Base-by-base conservation (phyloP, 2,113 vertebrate species). In the Gymnorhina tibicen region DNA sequence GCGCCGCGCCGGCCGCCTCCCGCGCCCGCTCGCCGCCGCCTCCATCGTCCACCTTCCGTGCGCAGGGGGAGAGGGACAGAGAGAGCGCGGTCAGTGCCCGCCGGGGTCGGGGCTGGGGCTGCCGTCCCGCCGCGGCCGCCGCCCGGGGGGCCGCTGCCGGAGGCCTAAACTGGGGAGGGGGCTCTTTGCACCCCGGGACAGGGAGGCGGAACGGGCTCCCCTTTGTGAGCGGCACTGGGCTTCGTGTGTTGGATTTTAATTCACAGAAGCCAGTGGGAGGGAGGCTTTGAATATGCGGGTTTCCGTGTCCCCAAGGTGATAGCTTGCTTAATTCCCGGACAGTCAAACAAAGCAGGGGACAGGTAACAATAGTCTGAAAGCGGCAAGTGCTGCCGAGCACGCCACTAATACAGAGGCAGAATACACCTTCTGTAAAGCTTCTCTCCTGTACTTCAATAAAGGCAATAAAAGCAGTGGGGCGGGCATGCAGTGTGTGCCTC, bases 1-100 rank as follows among this genome's bases (percentile, higher is more conserved):
- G 98, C 93, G 99, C 98, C 53, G 97, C 97, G 96, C 93, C 98
- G 98, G 98, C 98, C 89, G 98, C 97, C 97, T 99, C 99, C 94
- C 97, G 89, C 68, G 42, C 59, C 98, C 91, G 98, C 95, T 98
- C 98, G 97, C 93, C 72, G 97, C 97, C 97, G 98, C 98, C 95
- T 97, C 98, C 99, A 97, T 98, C 99, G 98, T 98, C 98, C 97
- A 95, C 98, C 97, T 98, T 80, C 94, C 85, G 97, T 96, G 95
- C 80, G 87, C 85, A 53, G 74, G 63, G 73, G 37, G 58, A 49
- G 32, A 56, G n/a, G 22, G 73, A 90, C 13, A 85, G 53, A 62
- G 63, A 77, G 56, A 93, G 53, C 41, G 41, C 93, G 82, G 93
- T 95, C 49, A 96, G 86, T 89, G 91, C 70, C 74, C 70, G 21